phyloP scores from a whole-genome alignment of 2,888 invertebrate species.

The Ornithoptera priamus region DNA sequence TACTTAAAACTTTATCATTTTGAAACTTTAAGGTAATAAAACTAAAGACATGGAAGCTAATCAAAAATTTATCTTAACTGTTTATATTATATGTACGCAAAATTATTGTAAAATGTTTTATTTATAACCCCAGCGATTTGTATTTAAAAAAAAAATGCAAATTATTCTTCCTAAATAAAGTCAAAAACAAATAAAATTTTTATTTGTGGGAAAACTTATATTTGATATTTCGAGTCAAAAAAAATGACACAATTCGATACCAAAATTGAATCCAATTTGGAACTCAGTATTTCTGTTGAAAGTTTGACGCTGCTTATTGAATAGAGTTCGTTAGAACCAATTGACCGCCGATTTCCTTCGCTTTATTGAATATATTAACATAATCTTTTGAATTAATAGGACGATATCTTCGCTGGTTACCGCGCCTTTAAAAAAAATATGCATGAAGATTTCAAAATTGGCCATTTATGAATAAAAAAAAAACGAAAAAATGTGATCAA shows the following conservation, averaged over 20 bases:
- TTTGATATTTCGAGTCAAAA: constrained; percentile 4
- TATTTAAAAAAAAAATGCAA: no score
- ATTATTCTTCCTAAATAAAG: background rate
- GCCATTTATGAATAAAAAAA: no score
- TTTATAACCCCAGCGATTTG: no score
- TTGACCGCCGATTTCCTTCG: constrained; percentile 24
- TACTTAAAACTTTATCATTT: no score
- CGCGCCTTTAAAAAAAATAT: background rate
- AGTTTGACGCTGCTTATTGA: constrained; percentile 29
- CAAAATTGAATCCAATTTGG: constrained; percentile 23
- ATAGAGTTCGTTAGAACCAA: constrained; percentile 27
- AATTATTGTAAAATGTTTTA: no score
- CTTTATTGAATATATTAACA: constrained; percentile 23
- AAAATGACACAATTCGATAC: constrained; percentile 9
- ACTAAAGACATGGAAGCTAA: no score
- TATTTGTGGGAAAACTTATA: background rate
- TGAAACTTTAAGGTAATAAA: no score
- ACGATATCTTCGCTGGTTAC: background rate
- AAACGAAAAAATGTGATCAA: no score
- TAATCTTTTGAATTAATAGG: constrained; percentile 8
- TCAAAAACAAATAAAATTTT: background rate
- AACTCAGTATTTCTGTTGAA: constrained; percentile 18
- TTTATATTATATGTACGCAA: no score
- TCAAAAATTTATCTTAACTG: no score
- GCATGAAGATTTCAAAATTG: background rate